phyloP scores from a whole-genome alignment of 2,113 vertebrate species.

The Bucco capensis region DNA sequence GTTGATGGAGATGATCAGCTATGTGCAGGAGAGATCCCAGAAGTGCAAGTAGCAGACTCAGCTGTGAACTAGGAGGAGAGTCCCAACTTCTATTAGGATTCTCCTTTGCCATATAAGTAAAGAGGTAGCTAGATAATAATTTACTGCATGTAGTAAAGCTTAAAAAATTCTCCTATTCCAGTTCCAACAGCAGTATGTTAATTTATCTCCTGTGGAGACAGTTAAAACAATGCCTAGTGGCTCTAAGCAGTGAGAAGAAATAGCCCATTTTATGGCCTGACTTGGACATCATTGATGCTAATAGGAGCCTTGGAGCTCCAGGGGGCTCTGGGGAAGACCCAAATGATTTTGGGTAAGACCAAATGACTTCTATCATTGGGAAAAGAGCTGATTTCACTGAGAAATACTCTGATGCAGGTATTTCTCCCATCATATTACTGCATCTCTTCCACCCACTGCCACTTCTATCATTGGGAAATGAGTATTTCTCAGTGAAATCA shows the following conservation, averaged over 20 bases:
- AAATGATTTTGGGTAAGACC: no score
- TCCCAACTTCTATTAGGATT: neutral
- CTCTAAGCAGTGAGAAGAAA: neutral
- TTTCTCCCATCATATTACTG: no score
- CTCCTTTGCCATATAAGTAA: neutral
- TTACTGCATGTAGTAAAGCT: neutral
- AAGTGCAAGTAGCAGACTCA: no score
- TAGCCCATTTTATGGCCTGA: neutral
- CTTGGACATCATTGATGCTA: neutral
- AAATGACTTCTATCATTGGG: no score
- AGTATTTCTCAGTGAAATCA: neutral
- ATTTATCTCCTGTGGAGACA: constrained; percentile 24
- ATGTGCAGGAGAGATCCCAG: no score
- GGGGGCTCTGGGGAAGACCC: neutral
- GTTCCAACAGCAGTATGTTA: neutral
- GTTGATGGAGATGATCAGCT: no score
- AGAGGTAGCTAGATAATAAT: neutral
- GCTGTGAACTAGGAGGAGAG: neutral
- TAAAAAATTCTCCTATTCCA: neutral
- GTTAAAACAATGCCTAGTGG: neutral
- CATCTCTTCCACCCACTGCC: no score
- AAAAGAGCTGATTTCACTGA: no score
- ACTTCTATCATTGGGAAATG: no score
- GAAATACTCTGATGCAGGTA: no score
- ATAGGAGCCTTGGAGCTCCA: neutral